Evolutionary conservation across 2,797 vertebrate species (phyloP), one percentile per base, ranked within the genome.

Genomic region (Silurus lanzhouensis): DNA sequence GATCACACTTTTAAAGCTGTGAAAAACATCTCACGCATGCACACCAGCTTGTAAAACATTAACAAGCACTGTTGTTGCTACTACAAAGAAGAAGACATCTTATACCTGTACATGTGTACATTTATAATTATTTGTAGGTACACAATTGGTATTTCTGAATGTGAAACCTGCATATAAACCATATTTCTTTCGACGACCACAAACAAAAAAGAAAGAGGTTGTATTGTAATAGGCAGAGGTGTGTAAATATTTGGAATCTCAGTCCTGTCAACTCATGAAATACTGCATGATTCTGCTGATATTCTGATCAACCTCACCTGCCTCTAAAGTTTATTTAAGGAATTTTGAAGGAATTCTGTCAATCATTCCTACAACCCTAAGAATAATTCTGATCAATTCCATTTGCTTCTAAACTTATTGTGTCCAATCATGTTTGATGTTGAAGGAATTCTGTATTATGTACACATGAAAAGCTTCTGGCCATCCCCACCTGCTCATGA

Each of bases 1-100:
- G 38, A 20, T 64, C 79, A 63, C 60, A 85, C 38, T 46, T 13
- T 9, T 0, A 46, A 46, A 79, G 75, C 55, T 77, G 75, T 77
- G 75, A 63, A 61, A 78, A 55, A n/a, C 27, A 1, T 8, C 61
- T 19, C 22, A 66, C 0, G 0, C 22, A 48, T 48, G 22, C 4
- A 64, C 61, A 66, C 27, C 44, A 67, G 63, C 78, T 52, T 46
- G n/a, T 48, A 9, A 2, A 46, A 63, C 77, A 46, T 15, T 46
- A 8, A 19, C 12, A 1, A 2, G 3, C 14, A 25, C 6, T 80
- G 44, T 12, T 19, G 22, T 6, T 64, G 38, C 19, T 78, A 10
- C 19, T 17, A 57, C n/a, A 31, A 61, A 44, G 0, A 22, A 52
- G 15, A 20, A 20, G 58, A 64, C 22, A 25, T 9, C 1, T 46